Evolutionary conservation across 2,113 vertebrate species (phyloP).

Genomic region (Mixornis gularis): DNA sequence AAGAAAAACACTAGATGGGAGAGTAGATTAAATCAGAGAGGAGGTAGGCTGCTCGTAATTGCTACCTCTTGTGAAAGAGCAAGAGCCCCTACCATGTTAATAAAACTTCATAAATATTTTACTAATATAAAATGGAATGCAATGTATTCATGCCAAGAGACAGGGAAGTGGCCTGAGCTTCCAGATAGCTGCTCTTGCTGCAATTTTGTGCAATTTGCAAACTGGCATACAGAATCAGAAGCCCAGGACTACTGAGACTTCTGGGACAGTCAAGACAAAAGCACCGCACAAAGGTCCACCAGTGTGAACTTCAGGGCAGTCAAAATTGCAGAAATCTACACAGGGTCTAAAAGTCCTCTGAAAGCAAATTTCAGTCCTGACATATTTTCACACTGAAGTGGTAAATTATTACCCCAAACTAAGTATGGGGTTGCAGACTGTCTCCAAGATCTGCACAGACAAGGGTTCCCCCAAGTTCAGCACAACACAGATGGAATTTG

Average conservation of each 20-base stretch:
- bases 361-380: not conserved
- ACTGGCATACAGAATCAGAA: not conserved
- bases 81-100: conserved; percentile 4
- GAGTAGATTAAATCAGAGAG: conserved; percentile 17
- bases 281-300: not conserved
- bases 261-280: accelerated
- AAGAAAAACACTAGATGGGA: conserved; percentile 39
- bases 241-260: not conserved
- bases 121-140: conserved; percentile 32
- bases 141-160: not conserved
- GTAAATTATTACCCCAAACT: not conserved
- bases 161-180: not conserved
- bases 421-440: not conserved
- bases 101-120: conserved; percentile 50
- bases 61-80: conserved; percentile 14
- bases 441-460: not conserved
- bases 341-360: not conserved
- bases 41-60: not conserved
- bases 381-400: not conserved
- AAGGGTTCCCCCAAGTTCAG: not conserved
- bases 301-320: not conserved
- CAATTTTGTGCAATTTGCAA: not conserved
- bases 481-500: not conserved
- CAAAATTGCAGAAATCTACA: not conserved
- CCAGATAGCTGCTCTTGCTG: not conserved